Conservation (phyloP, 2,888 invertebrate species). For the Habroteleia sp. region DNA sequence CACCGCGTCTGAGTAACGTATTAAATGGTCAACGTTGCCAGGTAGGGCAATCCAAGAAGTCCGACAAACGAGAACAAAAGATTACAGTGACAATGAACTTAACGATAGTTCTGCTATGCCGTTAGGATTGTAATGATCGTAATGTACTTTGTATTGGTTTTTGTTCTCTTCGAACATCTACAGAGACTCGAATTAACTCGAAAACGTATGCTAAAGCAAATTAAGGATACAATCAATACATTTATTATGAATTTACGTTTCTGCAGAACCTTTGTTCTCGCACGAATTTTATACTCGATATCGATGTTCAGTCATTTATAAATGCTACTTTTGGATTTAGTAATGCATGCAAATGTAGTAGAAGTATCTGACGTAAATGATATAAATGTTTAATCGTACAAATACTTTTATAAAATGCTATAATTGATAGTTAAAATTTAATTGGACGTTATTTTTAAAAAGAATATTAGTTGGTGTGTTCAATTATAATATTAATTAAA, state of each 20-base stretch:
- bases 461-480: too few species aligned
- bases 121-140: slow-evolving; percentile 46
- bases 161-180: slow-evolving; percentile 41
- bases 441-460: too few species aligned
- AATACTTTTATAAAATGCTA: too few species aligned
- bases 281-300: too few species aligned
- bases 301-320: too few species aligned
- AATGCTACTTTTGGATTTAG: too few species aligned
- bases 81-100: slow-evolving; percentile 68
- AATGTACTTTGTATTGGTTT: slow-evolving; percentile 47
- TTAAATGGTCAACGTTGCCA: slow-evolving; percentile 60
- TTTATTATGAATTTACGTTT: neutral
- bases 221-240: slow-evolving; percentile 24
- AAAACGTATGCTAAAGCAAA: slow-evolving; percentile 30
- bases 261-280: neutral
- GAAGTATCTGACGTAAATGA: too few species aligned
- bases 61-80: slow-evolving; percentile 70
- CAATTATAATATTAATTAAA: too few species aligned
- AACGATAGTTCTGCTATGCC: slow-evolving; percentile 56
- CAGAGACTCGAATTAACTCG: slow-evolving; percentile 34
- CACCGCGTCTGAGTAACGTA: slow-evolving; percentile 63
- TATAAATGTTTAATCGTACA: too few species aligned
- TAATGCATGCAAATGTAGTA: too few species aligned
- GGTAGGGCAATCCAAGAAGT: slow-evolving; percentile 58
- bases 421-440: too few species aligned